phyloP scores from a whole-genome alignment of 2,113 vertebrate species.

The Esox niger region DNA sequence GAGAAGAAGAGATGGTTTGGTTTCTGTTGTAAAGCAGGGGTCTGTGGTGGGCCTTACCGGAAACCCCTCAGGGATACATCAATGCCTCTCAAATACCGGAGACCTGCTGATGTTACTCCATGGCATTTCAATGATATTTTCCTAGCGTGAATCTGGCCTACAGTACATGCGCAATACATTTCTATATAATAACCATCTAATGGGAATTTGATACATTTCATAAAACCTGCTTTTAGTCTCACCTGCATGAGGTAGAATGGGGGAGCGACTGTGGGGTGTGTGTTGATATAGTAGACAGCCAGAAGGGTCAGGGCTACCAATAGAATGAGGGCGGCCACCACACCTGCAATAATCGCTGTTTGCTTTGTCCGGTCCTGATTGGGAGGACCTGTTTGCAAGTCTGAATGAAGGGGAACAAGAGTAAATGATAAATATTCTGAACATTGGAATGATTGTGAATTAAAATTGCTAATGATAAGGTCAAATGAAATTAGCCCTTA shows the following conservation, averaged over 20 bases:
- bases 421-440: background rate
- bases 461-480: background rate
- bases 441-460: background rate
- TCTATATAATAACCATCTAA: background rate
- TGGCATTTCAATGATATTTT: background rate
- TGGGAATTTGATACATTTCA: background rate
- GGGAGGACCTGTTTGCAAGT: conserved; percentile 53
- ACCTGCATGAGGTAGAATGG: conserved; percentile 94
- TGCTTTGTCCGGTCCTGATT: conserved; percentile 63
- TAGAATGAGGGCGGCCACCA: conserved; percentile 79
- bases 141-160: background rate
- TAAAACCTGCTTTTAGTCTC: conserved; percentile 29
- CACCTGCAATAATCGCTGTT: conserved; percentile 83
- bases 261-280: conserved; percentile 80
- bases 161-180: no score
- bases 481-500: background rate
- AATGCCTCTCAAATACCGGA: no score
- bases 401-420: conserved; percentile 32
- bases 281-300: conserved; percentile 86
- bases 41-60: no score
- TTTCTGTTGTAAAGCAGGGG: no score
- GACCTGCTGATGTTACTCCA: background rate
- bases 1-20: no score
- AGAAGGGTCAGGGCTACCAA: conserved; percentile 79
- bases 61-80: no score